phyloP scores from a whole-genome alignment of 2,888 invertebrate species.

The Dolomedes plantarius region DNA sequence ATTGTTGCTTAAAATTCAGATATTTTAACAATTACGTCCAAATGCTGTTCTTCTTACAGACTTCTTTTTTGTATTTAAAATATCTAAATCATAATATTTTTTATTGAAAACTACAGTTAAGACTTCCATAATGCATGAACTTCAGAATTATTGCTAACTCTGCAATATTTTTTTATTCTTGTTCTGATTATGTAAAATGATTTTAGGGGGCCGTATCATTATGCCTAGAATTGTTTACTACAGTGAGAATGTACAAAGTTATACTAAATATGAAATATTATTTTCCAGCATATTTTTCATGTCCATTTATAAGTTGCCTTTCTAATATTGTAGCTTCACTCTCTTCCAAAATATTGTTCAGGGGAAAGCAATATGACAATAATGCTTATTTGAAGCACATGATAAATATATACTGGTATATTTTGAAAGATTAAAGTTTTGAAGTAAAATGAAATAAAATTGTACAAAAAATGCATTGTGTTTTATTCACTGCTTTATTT shows the following conservation, averaged over 20 bases:
- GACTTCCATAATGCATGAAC: no score
- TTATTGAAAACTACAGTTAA: no score
- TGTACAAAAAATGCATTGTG: conserved; percentile 6
- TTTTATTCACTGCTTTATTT: neutral
- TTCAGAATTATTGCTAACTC: no score
- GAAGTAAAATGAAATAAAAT: conserved; percentile 25
- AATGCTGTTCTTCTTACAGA: no score
- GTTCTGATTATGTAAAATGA: no score
- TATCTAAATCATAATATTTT: no score
- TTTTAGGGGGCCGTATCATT: no score
- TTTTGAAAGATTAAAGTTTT: conserved; percentile 61
- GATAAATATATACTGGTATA: conserved; percentile 48
- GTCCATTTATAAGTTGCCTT: conserved; percentile 58
- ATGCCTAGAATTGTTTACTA: neutral
- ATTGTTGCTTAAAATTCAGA: no score
- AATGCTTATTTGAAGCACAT: conserved; percentile 39
- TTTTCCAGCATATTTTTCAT: neutral
- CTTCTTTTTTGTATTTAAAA: no score
- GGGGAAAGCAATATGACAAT: conserved; percentile 53
- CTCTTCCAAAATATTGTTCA: conserved; percentile 53
- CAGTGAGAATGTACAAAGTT: neutral
- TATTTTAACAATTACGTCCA: no score
- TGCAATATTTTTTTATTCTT: no score
- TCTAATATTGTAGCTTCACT: conserved; percentile 44
- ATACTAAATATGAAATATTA: conserved; percentile 1